phyloP scores from a whole-genome alignment of 2,797 vertebrate genomes.

The Emys orbicularis region DNA sequence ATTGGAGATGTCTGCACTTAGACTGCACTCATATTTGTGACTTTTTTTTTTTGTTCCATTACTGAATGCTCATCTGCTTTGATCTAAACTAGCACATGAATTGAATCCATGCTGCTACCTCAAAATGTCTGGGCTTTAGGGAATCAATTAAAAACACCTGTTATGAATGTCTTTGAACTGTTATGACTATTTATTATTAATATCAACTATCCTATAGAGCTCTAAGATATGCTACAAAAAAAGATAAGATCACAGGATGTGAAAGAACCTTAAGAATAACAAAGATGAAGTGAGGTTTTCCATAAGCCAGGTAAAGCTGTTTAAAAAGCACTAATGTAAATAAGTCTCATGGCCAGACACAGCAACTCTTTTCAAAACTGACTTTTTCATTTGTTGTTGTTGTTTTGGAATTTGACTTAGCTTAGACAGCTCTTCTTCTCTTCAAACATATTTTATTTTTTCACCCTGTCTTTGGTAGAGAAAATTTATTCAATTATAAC shows the following conservation, averaged over 20 bases:
- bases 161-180: background rate
- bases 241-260: background rate
- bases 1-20: background rate
- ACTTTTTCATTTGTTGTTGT: background rate
- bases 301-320: background rate
- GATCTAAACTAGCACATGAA: background rate
- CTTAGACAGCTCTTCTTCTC: background rate
- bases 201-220: background rate
- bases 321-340: background rate
- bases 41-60: background rate
- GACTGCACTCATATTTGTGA: background rate
- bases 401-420: background rate
- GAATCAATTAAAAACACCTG: slow-evolving; percentile 22
- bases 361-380: background rate
- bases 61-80: background rate
- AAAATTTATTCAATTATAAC: background rate
- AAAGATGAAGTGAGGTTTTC: background rate
- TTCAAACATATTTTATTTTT: background rate
- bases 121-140: background rate
- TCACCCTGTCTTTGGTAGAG: background rate
- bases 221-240: background rate
- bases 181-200: background rate
- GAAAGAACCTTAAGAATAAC: background rate
- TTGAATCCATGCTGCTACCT: background rate
- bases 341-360: background rate